Conservation (phyloP, 2,888 invertebrate genomes). For the Phorcus lineatus region DNA sequence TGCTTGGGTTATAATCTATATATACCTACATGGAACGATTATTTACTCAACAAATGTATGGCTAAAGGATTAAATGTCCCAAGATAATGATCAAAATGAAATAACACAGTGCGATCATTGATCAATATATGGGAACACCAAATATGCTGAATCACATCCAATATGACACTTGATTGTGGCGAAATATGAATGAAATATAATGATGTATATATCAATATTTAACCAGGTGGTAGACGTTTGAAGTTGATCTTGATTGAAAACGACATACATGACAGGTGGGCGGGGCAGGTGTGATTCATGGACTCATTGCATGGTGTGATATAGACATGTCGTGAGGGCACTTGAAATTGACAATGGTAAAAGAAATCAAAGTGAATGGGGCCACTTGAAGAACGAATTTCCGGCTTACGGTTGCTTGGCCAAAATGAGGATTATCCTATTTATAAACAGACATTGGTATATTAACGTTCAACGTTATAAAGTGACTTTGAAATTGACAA, state of each 20-base stretch:
- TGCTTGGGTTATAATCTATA: too few species aligned
- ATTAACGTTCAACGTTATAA: background rate
- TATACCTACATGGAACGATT: too few species aligned
- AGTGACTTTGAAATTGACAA: background rate
- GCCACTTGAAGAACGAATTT: background rate
- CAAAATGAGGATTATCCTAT: constrained; percentile 2
- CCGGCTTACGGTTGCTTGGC: background rate
- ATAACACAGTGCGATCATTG: too few species aligned
- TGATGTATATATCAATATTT: constrained; percentile 23
- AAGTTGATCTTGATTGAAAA: constrained; percentile 11
- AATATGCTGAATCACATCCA: background rate
- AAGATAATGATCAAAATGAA: too few species aligned
- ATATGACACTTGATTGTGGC: background rate
- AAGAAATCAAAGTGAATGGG: background rate
- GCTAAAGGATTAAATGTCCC: too few species aligned
- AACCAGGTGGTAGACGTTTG: background rate
- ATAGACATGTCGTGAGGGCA: background rate
- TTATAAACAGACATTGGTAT: background rate
- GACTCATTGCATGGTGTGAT: background rate
- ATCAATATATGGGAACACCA: too few species aligned
- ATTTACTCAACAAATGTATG: too few species aligned
- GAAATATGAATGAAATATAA: constrained; percentile 7
- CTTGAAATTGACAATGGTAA: background rate
- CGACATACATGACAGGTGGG: constrained; percentile 6
- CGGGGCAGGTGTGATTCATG: background rate